Percentiles rank a stretch among this genome's conserved stretches.
Conservation (phyloP, 2,113 vertebrate species). For the Thamnophis sirtalis region DNA sequence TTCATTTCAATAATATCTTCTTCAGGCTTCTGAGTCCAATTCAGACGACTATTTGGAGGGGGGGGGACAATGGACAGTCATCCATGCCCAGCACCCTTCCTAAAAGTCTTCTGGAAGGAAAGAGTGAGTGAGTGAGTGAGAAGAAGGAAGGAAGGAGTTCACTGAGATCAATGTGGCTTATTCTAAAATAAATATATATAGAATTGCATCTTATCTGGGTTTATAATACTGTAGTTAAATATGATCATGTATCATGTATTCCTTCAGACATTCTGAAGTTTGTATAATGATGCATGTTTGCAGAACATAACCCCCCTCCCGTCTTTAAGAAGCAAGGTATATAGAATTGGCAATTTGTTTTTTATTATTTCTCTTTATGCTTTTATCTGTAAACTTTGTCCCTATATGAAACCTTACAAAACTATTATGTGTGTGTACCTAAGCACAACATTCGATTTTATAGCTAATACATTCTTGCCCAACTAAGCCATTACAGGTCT, state of each 20-base stretch:
- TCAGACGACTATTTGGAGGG: not conserved
- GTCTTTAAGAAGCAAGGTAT: not conserved
- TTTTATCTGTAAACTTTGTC: not conserved
- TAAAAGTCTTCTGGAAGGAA: not conserved
- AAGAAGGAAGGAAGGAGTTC: not conserved
- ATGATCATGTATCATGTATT: not conserved
- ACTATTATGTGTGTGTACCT: not conserved
- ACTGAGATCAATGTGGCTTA: not conserved
- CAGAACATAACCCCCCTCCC: not conserved
- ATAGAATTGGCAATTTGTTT: not conserved
- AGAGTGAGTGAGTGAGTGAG: not conserved
- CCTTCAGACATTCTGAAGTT: not conserved
- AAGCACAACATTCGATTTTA: not conserved
- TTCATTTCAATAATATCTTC: not conserved
- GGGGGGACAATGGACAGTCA: too few species aligned
- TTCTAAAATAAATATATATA: not conserved
- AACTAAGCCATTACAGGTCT: not conserved
- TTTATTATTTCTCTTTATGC: not conserved
- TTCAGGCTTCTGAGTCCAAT: not conserved
- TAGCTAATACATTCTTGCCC: not conserved
- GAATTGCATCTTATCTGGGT: not conserved
- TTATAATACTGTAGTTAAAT: not conserved
- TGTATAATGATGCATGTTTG: not conserved
- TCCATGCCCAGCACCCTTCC: not conserved
- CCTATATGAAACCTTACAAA: not conserved